Evolutionary conservation across 2,113 vertebrate genomes (phyloP), one percentile per base, ranked within the genome.

Genomic region (Garra rufa): DNA sequence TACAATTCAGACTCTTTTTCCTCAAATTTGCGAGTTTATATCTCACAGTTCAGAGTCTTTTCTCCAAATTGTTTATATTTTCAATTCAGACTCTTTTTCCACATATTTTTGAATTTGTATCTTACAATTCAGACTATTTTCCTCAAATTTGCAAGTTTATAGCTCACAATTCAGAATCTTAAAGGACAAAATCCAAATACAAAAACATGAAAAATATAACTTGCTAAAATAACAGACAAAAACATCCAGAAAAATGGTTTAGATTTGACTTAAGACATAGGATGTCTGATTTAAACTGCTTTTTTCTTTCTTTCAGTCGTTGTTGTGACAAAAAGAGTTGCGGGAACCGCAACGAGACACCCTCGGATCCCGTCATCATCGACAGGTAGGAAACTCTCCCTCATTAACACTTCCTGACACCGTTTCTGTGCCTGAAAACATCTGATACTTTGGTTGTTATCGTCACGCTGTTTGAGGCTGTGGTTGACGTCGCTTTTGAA

Each of bases 301-400:
- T 78, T 67, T 76, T 48, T 44, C 48, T 50, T 14, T 83, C 76
- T 83, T 79, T 3, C 83, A 98, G 97, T 91, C 97, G 97, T 57
- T 99, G 97, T 91, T 99, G 97, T 88, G 97, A 99, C 94, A 97
- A 98, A 93, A 99, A 99, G 93, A 99, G 97, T 94, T 99, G 97
- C 21, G 97, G 97, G 78, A 99, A 99, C 92, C 96, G 97, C 86
- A 99, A 99, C 43, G 97, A 99, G 95, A 98, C 97, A 0, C 97
- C 97, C 63, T 99, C 97, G 7, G 97, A 99, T 93, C 97, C 97
- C 0, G 97, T 98, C 89, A 99, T 99, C 94, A 98, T 99, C 83
- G 97, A 99, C 97, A 98, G 97, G 88, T 89, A 89, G 65, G 88
- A 78, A 63, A 75, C 80, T 52, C 50, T 52, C 52, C 38, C 10